A percentile compares a stretch with the other conserved stretches of the same genome.
Conservation (phyloP, 2,888 invertebrate genomes). For the Tipula confusa region DNA sequence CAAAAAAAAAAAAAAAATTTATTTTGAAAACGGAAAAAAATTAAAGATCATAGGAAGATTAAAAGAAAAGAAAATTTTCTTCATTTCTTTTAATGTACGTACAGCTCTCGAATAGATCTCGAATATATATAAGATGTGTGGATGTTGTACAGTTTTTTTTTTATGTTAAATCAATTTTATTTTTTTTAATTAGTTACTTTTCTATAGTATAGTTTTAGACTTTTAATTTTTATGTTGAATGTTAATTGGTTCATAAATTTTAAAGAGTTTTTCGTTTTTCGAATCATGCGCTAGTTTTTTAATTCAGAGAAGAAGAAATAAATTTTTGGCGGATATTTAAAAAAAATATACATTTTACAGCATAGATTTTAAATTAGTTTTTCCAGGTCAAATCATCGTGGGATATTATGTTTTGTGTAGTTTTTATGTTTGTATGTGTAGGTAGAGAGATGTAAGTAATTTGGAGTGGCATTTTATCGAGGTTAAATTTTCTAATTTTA, state of each 20-base stretch:
- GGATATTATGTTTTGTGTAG: background rate
- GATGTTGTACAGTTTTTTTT: background rate
- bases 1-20: background rate
- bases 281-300: background rate
- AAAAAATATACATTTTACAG: background rate
- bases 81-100: background rate
- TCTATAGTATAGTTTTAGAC: constrained; percentile 8
- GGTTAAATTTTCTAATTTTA: too few relatives aligned
- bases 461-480: too few relatives aligned
- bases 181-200: constrained; percentile 13
- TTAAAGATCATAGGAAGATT: constrained; percentile 9
- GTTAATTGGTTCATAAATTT: constrained; percentile 7
- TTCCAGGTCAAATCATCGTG: background rate
- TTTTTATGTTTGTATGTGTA: background rate
- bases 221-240: background rate
- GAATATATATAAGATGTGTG: background rate
- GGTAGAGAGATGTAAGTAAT: too few relatives aligned
- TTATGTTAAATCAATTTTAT: constrained; percentile 25
- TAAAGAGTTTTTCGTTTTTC: background rate
- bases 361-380: background rate
- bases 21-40: background rate
- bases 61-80: constrained; percentile 12
- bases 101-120: background rate
- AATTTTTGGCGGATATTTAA: background rate
- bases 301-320: background rate